Conservation (phyloP, 2,888 invertebrate species). For the Polydesmus complanatus region DNA sequence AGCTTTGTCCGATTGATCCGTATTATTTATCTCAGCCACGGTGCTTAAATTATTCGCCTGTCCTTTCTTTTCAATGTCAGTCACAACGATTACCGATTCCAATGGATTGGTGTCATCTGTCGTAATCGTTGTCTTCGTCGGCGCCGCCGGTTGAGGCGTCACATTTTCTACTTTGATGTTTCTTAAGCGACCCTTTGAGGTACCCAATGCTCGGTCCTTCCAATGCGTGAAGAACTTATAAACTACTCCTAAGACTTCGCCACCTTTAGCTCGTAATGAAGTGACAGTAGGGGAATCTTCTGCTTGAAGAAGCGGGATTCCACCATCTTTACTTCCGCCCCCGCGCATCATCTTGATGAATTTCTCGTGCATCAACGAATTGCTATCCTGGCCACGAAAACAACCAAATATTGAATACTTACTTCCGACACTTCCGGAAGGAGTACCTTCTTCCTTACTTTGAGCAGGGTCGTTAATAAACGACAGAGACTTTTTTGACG, state of each 20-base stretch:
- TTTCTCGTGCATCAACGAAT: not conserved
- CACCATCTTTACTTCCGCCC: not conserved
- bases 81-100: too few species aligned
- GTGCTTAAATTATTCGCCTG: too few species aligned
- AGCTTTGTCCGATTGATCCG: too few species aligned
- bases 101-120: too few species aligned
- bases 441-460: not conserved
- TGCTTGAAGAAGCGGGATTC: not conserved
- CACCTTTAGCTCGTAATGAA: not conserved
- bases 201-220: not conserved
- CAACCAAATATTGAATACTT: not conserved
- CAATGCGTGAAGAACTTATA: not conserved
- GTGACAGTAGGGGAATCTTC: not conserved
- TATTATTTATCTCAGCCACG: too few species aligned
- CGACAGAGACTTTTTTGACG: not conserved
- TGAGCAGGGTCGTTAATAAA: not conserved
- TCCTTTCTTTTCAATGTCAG: too few species aligned
- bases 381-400: not conserved
- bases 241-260: not conserved
- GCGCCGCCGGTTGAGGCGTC: too few species aligned
- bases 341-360: not conserved
- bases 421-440: not conserved
- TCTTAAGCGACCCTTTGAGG: not conserved
- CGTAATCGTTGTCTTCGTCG: too few species aligned
- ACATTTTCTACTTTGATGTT: not conserved